phyloP scores from a whole-genome alignment of 2,888 invertebrate species.

The Nephrotoma flavescens region DNA sequence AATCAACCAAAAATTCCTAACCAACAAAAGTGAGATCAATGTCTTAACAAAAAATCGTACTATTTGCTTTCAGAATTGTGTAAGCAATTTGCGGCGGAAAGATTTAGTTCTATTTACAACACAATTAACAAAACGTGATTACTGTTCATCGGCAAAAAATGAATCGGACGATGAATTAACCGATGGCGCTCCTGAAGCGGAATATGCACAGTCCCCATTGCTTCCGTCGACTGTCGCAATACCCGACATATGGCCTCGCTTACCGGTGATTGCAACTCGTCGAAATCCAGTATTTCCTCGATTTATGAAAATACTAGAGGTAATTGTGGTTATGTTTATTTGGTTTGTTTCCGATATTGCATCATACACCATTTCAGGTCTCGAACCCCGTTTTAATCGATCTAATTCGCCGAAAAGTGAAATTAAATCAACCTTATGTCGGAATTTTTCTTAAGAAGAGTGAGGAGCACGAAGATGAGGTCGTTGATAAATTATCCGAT shows the following conservation, averaged over 20 bases:
- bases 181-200: background rate
- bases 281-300: slow-evolving; percentile 95
- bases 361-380: slow-evolving; percentile 40
- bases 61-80: background rate
- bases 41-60: background rate
- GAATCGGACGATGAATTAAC: slow-evolving; percentile 3
- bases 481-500: slow-evolving; percentile 70
- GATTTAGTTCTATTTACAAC: background rate
- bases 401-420: slow-evolving; percentile 81
- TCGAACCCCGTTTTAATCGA: slow-evolving; percentile 77
- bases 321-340: slow-evolving; percentile 22
- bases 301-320: slow-evolving; percentile 95
- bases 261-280: slow-evolving; percentile 87
- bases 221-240: slow-evolving; percentile 81
- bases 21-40: background rate
- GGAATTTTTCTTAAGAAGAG: slow-evolving; percentile 91
- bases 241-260: slow-evolving; percentile 92
- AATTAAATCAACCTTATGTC: slow-evolving; percentile 90
- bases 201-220: background rate
- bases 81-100: background rate
- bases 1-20: background rate
- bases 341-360: background rate
- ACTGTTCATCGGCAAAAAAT: background rate
- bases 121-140: background rate
- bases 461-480: slow-evolving; percentile 75